Conservation (phyloP, 1,140 invertebrate genomes). For the Aphaenogaster ashmeadi region DNA sequence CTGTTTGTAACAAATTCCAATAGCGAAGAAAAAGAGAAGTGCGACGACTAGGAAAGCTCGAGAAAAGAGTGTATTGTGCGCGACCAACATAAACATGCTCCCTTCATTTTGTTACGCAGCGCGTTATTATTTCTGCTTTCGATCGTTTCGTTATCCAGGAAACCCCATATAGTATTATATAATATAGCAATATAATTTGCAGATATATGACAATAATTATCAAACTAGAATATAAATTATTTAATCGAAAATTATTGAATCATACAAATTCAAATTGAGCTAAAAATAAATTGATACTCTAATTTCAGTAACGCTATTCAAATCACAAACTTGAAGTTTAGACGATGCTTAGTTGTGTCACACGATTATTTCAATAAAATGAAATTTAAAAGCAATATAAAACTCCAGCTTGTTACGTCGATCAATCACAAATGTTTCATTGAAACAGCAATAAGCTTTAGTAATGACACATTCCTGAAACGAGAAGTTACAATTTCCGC, state of each 20-base stretch:
- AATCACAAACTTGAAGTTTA: background rate
- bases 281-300: background rate
- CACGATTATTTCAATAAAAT: background rate
- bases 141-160: background rate
- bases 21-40: background rate
- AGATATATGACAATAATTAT: background rate
- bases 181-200: background rate
- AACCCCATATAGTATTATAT: background rate
- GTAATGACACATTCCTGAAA: background rate
- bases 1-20: background rate
- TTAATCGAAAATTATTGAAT: background rate
- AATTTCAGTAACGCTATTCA: background rate
- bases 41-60: background rate
- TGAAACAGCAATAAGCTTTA: background rate
- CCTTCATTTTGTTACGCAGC: background rate
- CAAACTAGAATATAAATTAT: background rate
- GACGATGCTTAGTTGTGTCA: background rate
- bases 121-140: background rate
- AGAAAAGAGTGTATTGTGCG: background rate
- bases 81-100: background rate
- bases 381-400: background rate
- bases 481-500: background rate
- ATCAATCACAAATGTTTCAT: conserved; percentile 3
- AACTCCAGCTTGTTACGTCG: background rate
- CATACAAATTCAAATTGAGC: background rate